phyloP scores from a whole-genome alignment of 2,113 vertebrate species.

The Glaucomys volans region DNA sequence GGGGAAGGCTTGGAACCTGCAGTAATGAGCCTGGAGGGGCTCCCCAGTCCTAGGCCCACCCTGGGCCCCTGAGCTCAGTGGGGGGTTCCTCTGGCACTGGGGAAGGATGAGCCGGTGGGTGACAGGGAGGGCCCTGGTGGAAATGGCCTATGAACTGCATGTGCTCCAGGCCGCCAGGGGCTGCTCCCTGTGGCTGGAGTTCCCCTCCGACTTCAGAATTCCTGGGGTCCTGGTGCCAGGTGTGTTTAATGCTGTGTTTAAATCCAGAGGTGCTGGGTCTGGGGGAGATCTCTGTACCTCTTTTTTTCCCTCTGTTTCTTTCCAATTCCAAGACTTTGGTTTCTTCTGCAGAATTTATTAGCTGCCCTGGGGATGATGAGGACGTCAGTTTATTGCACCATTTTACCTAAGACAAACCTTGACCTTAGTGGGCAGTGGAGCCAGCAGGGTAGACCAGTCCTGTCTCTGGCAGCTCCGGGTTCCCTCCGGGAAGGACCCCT shows the following conservation, averaged over 20 bases:
- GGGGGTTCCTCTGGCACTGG: neutral
- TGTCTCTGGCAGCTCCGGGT: neutral
- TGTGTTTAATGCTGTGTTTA: slow-evolving; percentile 73
- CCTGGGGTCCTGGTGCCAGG: slow-evolving; percentile 30
- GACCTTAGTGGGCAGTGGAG: neutral
- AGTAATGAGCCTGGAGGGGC: slow-evolving; percentile 71
- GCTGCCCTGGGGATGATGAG: slow-evolving; percentile 47
- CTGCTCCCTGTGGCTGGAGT: neutral
- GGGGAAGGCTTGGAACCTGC: neutral
- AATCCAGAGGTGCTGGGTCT: slow-evolving; percentile 59
- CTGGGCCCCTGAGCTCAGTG: slow-evolving; percentile 45
- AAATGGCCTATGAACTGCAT: accelerated
- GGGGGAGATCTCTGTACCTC: slow-evolving; percentile 52
- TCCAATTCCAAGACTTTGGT: slow-evolving; percentile 76
- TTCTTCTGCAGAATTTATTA: slow-evolving; percentile 79
- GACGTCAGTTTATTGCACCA: slow-evolving; percentile 53
- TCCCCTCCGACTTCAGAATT: slow-evolving; percentile 17
- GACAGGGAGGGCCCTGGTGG: neutral
- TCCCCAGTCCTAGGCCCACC: slow-evolving; percentile 49
- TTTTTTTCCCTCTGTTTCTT: neutral
- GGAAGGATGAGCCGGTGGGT: neutral
- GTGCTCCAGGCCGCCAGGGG: neutral
- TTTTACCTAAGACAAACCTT: slow-evolving; percentile 68
- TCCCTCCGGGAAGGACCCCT: accelerated
- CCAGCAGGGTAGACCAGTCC: neutral